Conservation (phyloP, 2,113 vertebrate species). For the Equus quagga region DNA sequence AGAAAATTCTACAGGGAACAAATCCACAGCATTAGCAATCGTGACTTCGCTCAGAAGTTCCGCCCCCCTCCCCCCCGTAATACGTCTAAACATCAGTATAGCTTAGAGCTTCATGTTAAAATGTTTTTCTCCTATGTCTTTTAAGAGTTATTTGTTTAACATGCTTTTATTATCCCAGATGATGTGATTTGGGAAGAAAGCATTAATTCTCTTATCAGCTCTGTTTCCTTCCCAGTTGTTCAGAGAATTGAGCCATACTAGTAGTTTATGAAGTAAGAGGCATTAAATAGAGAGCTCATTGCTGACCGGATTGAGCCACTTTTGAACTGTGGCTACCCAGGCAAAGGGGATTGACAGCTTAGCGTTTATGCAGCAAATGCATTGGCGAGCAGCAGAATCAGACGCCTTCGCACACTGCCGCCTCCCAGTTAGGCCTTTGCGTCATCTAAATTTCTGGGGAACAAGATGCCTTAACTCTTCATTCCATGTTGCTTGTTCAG, state of each 20-base stretch:
- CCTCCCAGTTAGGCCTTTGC: neutral
- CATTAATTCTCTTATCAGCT: constrained; percentile 85
- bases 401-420: neutral
- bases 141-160: constrained; percentile 77
- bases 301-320: neutral
- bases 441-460: neutral
- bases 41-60: constrained; percentile 34
- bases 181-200: constrained; percentile 79
- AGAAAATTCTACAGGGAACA: constrained; percentile 60
- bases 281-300: constrained; percentile 58
- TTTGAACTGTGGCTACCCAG: neutral
- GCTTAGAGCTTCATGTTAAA: constrained; percentile 68
- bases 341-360: neutral
- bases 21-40: constrained; percentile 59
- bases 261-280: constrained; percentile 82
- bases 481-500: neutral
- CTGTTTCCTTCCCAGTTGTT: constrained; percentile 81
- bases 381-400: neutral
- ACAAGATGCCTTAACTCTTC: neutral
- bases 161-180: constrained; percentile 83
- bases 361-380: neutral
- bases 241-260: constrained; percentile 80
- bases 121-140: constrained; percentile 66
- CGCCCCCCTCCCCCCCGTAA: neutral
- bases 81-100: constrained; percentile 48